Evolutionary conservation across 2,113 vertebrate genomes (phyloP).

Genomic region (Rhynchomys soricoides): DNA sequence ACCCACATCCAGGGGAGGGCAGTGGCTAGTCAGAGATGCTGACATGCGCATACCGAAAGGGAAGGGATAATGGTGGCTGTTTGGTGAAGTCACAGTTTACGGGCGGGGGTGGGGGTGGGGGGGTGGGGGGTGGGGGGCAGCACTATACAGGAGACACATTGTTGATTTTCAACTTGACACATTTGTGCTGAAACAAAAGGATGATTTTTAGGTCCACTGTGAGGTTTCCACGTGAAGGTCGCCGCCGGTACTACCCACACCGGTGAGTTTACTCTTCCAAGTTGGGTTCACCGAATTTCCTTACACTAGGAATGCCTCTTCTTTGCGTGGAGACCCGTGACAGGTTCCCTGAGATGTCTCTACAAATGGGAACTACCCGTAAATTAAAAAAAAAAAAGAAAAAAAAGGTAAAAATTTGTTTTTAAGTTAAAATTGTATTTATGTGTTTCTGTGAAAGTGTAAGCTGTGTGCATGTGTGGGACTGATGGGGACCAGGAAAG

Average conservation of each 20-base stretch:
- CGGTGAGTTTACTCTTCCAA: conserved; percentile 20
- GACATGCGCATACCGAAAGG: not conserved
- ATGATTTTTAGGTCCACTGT: not conserved
- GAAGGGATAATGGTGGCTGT: not conserved
- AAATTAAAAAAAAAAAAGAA: not conserved
- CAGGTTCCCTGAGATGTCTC: not conserved
- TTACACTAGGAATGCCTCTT: conserved; percentile 28
- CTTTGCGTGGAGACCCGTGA: not conserved
- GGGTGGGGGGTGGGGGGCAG: too few relatives aligned
- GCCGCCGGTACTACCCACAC: not conserved
- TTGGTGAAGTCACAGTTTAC: not conserved
- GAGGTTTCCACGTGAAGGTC: conserved; percentile 33
- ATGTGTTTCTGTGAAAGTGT: not conserved
- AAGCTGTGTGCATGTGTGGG: not conserved
- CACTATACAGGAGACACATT: not conserved
- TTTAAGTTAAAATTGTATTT: not conserved
- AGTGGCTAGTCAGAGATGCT: not conserved
- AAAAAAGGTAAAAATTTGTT: not conserved
- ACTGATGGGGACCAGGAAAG: not conserved
- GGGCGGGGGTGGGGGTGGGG: too few relatives aligned
- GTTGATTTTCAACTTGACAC: conserved; percentile 1
- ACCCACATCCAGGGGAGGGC: not conserved
- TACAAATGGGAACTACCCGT: not conserved
- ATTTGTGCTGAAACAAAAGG: not conserved
- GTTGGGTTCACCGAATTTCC: conserved; percentile 30